These are phyloP conservation scores for Drosophila sordidula DNA, from an alignment of 2,888 invertebrate species.

Conservation along the genomic window DNA sequence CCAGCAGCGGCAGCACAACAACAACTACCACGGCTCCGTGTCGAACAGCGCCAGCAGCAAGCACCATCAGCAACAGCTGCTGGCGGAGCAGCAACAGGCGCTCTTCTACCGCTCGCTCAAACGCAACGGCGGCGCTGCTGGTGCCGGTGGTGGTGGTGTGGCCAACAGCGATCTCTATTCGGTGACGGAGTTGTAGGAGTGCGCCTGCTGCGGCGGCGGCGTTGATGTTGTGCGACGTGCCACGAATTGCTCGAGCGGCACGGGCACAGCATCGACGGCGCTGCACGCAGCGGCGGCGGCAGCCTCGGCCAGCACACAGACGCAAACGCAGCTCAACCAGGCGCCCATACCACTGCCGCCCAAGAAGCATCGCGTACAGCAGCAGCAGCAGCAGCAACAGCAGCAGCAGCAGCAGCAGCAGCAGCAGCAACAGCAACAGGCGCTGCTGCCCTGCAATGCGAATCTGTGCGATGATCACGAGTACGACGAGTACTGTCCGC, in stretches of 20 bases:
- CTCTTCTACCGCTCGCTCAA: slow-evolving; percentile 86
- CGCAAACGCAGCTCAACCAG: slow-evolving; percentile 47
- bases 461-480: slow-evolving; percentile 84
- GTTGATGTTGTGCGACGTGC: slow-evolving; percentile 84
- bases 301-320: slow-evolving; percentile 65
- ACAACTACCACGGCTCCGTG: slow-evolving; percentile 58
- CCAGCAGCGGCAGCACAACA: slow-evolving; percentile 72
- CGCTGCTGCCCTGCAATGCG: slow-evolving; percentile 68
- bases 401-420: slow-evolving; percentile 46
- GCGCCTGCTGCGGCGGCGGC: slow-evolving; percentile 86
- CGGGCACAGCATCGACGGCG: slow-evolving; percentile 76
- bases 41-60: slow-evolving; percentile 45
- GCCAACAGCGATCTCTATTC: slow-evolving; percentile 89
- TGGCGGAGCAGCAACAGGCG: slow-evolving; percentile 73
- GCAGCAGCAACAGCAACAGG: slow-evolving; percentile 43
- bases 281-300: slow-evolving; percentile 78
- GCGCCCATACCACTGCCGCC: slow-evolving; percentile 75
- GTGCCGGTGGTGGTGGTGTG: slow-evolving; percentile 22
- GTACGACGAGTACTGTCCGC: slow-evolving; percentile 84
- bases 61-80: slow-evolving; percentile 57
- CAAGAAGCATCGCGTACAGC: slow-evolving; percentile 70
- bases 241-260: slow-evolving; percentile 65
- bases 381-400: slow-evolving; percentile 40
- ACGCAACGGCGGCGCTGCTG: slow-evolving; percentile 70
- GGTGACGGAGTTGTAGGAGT: slow-evolving; percentile 89